Evolutionary conservation across 2,113 vertebrate genomes (phyloP).

Genomic region (Rhombomys opimus): DNA sequence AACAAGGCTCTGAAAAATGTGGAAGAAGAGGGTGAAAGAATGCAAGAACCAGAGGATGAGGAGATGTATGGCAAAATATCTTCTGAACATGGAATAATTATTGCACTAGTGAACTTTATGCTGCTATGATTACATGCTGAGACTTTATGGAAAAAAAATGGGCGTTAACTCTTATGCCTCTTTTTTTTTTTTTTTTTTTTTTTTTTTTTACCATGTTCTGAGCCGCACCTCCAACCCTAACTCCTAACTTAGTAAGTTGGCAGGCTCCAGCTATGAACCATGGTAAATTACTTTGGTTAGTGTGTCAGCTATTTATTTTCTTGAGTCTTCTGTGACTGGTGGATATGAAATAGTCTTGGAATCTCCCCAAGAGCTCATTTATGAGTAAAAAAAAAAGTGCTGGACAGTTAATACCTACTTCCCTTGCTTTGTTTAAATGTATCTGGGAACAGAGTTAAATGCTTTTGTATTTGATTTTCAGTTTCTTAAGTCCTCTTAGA

Average conservation of each 20-base stretch:
- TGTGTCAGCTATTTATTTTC: neutral
- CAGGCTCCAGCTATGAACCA: neutral
- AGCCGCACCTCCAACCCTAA: neutral
- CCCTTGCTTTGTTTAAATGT: neutral
- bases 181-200: no score
- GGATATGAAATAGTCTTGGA: neutral
- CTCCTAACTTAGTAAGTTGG: neutral
- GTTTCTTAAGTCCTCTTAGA: neutral
- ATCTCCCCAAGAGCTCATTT: neutral
- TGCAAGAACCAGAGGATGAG: no score
- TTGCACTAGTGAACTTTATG: neutral
- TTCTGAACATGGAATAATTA: neutral
- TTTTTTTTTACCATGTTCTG: neutral
- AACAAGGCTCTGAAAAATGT: neutral
- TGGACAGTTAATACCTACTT: neutral
- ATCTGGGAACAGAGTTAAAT: slow-evolving; percentile 7
- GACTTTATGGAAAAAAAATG: neutral
- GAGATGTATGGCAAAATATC: neutral
- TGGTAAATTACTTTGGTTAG: neutral
- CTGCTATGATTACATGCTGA: neutral
- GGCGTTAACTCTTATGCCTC: neutral
- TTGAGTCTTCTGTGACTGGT: neutral
- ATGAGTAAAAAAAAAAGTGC: neutral
- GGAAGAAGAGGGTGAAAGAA: neutral
- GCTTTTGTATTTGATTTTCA: neutral